Evolutionary conservation across 1,140 invertebrate species (phyloP).

Genomic region (Frieseomelitta varia): DNA sequence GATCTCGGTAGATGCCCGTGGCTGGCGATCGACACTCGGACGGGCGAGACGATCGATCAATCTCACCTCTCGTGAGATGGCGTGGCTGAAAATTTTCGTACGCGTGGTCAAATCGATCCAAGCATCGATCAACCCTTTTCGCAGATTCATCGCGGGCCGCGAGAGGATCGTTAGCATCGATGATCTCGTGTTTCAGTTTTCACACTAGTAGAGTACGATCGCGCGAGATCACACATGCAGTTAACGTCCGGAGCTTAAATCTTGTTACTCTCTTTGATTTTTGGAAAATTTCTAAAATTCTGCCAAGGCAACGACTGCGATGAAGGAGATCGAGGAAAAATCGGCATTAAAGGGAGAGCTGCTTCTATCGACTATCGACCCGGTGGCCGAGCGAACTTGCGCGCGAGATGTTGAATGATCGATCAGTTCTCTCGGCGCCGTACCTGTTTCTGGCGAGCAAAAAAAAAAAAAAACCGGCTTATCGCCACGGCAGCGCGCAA

Average conservation of each 20-base stretch:
- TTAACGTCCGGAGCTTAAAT: too few species aligned
- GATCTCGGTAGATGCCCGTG: conserved; percentile 27
- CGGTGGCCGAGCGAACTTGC: conserved; percentile 24
- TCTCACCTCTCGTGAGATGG: neutral
- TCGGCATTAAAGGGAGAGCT: conserved; percentile 28
- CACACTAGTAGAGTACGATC: too few species aligned
- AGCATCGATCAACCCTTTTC: conserved; percentile 15
- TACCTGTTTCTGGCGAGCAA: conserved; percentile 49
- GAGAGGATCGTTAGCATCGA: too few species aligned
- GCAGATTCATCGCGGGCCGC: neutral
- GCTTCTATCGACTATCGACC: conserved; percentile 2
- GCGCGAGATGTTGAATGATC: conserved; percentile 54
- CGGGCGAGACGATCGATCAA: conserved; percentile 37
- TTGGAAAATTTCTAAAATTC: neutral
- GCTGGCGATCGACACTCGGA: conserved; percentile 13
- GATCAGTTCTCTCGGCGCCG: conserved; percentile 60
- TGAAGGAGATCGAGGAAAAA: conserved; percentile 1
- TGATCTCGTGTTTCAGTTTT: neutral
- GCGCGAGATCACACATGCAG: too few species aligned
- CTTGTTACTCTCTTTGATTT: too few species aligned
- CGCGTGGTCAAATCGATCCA: neutral
- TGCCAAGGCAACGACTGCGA: neutral
- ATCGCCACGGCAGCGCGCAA: conserved; percentile 49
- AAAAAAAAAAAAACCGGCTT: conserved; percentile 56
- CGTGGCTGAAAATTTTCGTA: conserved; percentile 8